A percentile compares a stretch with the other conserved stretches of the same genome.
These are phyloP conservation scores for Thunnus albacares DNA, from an alignment of 2,797 vertebrate species.

Conservation along the genomic window DNA sequence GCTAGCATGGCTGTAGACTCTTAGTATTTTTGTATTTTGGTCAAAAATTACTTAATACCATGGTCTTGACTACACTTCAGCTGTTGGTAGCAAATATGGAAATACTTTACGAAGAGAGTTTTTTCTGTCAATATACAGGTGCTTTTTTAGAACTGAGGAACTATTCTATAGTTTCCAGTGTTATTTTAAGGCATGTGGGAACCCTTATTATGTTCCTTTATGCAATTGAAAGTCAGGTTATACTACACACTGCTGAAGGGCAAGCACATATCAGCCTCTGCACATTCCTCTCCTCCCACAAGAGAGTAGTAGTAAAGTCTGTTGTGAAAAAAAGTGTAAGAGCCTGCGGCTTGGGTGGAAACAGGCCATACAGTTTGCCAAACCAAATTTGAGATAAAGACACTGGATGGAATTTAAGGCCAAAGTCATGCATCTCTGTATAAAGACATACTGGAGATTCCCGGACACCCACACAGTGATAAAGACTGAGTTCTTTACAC, in stretches of 20 bases:
- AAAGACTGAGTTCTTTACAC: constrained; percentile 3
- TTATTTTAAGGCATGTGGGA: background rate
- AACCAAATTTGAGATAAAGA: constrained; percentile 13
- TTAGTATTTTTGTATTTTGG: too few relatives aligned
- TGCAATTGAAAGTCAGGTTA: background rate
- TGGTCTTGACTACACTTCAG: background rate
- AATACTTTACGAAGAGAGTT: background rate
- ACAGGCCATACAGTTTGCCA: background rate
- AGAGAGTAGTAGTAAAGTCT: background rate
- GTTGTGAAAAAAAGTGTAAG: background rate
- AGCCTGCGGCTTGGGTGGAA: constrained; percentile 1
- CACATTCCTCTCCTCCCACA: background rate
- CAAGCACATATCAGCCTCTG: background rate
- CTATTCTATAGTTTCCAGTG: background rate
- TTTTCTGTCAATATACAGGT: background rate
- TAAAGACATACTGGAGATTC: constrained; percentile 2
- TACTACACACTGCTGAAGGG: background rate
- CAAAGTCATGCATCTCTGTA: background rate
- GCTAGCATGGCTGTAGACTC: too few relatives aligned
- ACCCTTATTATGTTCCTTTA: background rate
- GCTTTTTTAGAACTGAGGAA: background rate
- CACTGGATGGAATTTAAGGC: background rate
- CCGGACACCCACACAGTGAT: background rate
- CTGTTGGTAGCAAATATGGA: too few relatives aligned
- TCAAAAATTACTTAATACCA: too few relatives aligned